Evolutionary conservation across 2,888 invertebrate genomes (phyloP).

Genomic region (Oscheius sp.): DNA sequence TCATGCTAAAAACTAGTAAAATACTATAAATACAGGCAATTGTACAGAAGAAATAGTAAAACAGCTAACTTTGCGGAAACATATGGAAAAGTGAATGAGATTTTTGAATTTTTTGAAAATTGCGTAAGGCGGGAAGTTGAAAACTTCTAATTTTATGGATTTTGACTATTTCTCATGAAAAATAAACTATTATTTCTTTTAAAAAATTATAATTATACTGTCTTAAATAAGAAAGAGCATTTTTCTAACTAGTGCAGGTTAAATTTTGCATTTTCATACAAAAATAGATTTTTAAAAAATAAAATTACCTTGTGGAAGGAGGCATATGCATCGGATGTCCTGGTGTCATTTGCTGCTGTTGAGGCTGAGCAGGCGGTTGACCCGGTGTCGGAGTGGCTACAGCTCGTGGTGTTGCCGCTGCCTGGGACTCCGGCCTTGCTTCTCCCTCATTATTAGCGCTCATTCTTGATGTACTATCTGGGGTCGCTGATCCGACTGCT

Average conservation of each 20-base stretch:
- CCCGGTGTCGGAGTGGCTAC: conserved; percentile 29
- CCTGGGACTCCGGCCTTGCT: conserved; percentile 34
- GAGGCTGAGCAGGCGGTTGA: background rate
- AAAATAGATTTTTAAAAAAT: background rate
- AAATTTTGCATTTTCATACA: background rate
- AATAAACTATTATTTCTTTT: no score
- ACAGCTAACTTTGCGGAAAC: no score
- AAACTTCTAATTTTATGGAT: no score
- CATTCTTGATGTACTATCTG: conserved; percentile 55
- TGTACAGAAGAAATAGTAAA: no score
- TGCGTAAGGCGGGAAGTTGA: background rate
- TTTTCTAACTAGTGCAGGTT: no score
- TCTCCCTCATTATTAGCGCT: conserved; percentile 47
- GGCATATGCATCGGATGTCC: conserved; percentile 30
- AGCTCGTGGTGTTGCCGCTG: conserved; percentile 37
- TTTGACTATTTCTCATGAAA: no score
- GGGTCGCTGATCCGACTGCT: conserved; percentile 45
- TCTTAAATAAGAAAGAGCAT: no score
- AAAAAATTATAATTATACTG: no score
- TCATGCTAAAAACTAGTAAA: no score
- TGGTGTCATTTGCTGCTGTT: conserved; percentile 7
- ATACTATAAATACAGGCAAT: no score
- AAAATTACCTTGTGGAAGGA: conserved; percentile 36
- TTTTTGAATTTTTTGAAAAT: no score
- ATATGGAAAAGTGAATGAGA: no score